Percentiles rank a stretch among this genome's conserved stretches.
phyloP scores from a whole-genome alignment of 2,888 invertebrate genomes.

The Muscina levida region DNA sequence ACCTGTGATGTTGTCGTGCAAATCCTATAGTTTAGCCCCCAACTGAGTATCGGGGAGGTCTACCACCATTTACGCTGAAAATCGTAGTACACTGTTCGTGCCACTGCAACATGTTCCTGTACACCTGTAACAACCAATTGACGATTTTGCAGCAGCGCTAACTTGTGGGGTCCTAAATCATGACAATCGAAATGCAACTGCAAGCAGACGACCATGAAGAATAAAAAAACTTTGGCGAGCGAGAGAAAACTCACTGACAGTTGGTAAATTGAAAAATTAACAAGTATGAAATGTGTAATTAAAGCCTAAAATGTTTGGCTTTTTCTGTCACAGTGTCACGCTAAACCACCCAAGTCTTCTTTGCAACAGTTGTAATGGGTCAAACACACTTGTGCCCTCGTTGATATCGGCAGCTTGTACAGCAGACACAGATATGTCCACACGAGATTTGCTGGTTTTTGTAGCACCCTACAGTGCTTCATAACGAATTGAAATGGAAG shows the following conservation, averaged over 20 bases:
- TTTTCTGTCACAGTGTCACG: constrained; percentile 60
- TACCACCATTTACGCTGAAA: constrained; percentile 11
- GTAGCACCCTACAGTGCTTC: too few species aligned
- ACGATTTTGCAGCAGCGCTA: constrained; percentile 41
- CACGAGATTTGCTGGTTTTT: too few species aligned
- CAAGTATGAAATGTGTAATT: constrained; percentile 78
- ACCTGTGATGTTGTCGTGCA: constrained; percentile 63
- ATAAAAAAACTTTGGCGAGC: constrained; percentile 4
- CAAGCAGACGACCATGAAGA: constrained; percentile 37
- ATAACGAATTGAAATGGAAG: too few species aligned
- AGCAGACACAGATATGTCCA: too few species aligned
- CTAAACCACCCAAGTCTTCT: constrained; percentile 59
- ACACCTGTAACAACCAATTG: constrained; percentile 59
- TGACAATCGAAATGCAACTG: constrained; percentile 38
- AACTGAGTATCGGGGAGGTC: constrained; percentile 58
- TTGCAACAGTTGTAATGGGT: background rate
- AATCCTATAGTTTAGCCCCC: constrained; percentile 55
- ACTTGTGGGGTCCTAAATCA: constrained; percentile 62
- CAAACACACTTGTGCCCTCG: background rate
- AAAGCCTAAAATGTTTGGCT: constrained; percentile 70
- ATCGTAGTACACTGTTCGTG: constrained; percentile 20
- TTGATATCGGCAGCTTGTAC: too few species aligned
- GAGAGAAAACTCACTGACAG: constrained; percentile 49
- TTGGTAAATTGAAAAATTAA: constrained; percentile 77
- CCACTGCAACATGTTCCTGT: constrained; percentile 48